A percentile compares a stretch with the other conserved stretches of the same genome.
phyloP scores from a whole-genome alignment of 2,113 vertebrate genomes.

The Podarcis raffonei region DNA sequence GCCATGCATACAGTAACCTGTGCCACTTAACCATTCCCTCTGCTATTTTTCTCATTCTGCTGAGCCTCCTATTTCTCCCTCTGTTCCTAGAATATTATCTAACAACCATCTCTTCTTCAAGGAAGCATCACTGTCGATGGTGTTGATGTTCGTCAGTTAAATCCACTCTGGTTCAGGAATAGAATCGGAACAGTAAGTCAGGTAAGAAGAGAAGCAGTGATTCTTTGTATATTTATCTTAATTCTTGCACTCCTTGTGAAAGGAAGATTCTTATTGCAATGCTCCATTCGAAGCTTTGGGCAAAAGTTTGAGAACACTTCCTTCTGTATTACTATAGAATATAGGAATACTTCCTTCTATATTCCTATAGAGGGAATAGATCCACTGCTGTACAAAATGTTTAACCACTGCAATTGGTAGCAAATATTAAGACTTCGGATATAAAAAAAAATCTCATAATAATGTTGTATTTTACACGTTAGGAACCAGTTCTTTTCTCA shows the following conservation, averaged over 20 bases:
- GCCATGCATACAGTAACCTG: not conserved
- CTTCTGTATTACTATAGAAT: not conserved
- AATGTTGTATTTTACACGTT: conserved; percentile 30
- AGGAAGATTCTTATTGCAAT: not conserved
- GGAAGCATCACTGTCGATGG: conserved; percentile 88
- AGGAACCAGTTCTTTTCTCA: conserved; percentile 97
- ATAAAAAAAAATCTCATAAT: too few species aligned
- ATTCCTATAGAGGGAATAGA: not conserved
- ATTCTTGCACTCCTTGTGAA: conserved; percentile 1
- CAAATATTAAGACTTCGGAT: not conserved
- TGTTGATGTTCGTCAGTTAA: conserved; percentile 86
- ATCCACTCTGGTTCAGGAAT: conserved; percentile 90
- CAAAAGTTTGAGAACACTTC: not conserved
- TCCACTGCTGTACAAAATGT: too few species aligned
- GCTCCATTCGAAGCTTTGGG: not conserved
- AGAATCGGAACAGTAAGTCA: conserved; percentile 96
- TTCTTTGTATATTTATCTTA: not conserved
- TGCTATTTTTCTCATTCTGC: conserved; percentile 12
- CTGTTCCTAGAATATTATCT: conserved; percentile 11
- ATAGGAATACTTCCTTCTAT: not conserved
- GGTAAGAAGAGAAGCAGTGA: conserved; percentile 74
- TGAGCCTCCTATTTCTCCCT: not conserved
- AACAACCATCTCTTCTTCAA: conserved; percentile 57
- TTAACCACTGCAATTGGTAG: not conserved
- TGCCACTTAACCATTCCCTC: rapidly evolving